phyloP scores from a whole-genome alignment of 2,888 invertebrate genomes.

The Thereva unica region DNA sequence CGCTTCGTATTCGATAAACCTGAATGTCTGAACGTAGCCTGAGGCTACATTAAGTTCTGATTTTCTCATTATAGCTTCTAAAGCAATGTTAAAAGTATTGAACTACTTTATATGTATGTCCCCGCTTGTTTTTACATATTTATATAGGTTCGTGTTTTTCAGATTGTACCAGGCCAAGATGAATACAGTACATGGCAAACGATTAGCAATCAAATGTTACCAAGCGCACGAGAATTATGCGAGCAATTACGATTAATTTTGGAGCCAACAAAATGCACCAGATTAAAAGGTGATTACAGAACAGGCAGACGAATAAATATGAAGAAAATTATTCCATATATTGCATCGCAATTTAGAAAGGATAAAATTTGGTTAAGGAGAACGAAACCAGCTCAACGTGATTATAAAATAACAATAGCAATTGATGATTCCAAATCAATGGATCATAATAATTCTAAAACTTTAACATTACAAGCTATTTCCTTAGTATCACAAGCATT shows the following conservation, averaged over 20 bases:
- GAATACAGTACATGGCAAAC: slow-evolving; percentile 56
- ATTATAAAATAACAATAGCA: slow-evolving; percentile 95
- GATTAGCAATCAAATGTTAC: slow-evolving; percentile 56
- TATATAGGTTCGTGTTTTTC: neutral
- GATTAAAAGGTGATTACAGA: slow-evolving; percentile 92
- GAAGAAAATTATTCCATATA: slow-evolving; percentile 96
- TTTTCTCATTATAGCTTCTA: no score
- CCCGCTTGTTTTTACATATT: neutral
- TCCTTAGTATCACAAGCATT: slow-evolving; percentile 89
- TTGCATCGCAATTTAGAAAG: slow-evolving; percentile 97
- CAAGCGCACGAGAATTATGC: slow-evolving; percentile 81
- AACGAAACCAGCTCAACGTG: slow-evolving; percentile 91
- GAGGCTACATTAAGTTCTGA: no score
- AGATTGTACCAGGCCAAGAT: slow-evolving; percentile 49
- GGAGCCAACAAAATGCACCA: slow-evolving; percentile 92
- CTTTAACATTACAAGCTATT: slow-evolving; percentile 92
- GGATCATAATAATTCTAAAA: slow-evolving; percentile 87
- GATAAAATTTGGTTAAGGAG: slow-evolving; percentile 98
- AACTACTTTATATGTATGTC: neutral
- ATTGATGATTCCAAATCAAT: slow-evolving; percentile 94
- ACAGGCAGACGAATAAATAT: slow-evolving; percentile 97
- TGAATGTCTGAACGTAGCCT: no score
- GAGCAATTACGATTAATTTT: slow-evolving; percentile 92
- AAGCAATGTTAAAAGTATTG: neutral
- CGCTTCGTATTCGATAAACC: no score